Conservation (phyloP, 2,888 invertebrate species). For the Penaeus monodon region DNA sequence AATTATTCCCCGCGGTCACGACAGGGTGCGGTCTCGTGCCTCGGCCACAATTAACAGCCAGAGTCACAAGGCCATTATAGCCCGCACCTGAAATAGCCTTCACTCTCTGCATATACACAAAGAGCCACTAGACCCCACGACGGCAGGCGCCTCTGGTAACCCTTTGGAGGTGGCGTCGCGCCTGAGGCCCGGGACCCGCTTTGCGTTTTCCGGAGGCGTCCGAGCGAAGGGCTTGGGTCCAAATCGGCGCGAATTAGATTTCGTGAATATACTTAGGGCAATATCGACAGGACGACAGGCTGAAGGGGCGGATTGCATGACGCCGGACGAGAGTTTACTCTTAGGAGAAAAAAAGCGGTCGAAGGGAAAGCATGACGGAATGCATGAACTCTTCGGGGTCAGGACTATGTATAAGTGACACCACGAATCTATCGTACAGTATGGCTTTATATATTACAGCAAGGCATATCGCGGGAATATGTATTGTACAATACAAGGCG, state of each 20-base stretch:
- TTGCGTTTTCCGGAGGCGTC: background rate
- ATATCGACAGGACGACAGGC: too few species aligned
- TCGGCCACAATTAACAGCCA: slow-evolving; percentile 31
- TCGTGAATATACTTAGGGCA: too few species aligned
- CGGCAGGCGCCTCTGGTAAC: slow-evolving; percentile 28
- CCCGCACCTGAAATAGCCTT: slow-evolving; percentile 35
- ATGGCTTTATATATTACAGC: too few species aligned
- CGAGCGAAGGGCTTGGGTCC: background rate
- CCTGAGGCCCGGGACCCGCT: background rate
- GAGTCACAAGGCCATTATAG: slow-evolving; percentile 36
- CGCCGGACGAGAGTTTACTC: too few species aligned
- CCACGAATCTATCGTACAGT: too few species aligned
- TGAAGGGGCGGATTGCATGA: too few species aligned
- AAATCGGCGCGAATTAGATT: background rate
- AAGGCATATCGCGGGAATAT: too few species aligned
- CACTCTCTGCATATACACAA: slow-evolving; percentile 38
- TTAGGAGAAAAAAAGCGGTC: too few species aligned
- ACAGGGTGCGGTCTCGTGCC: slow-evolving; percentile 30
- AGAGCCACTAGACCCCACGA: slow-evolving; percentile 43
- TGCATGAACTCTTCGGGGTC: too few species aligned
- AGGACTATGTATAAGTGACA: too few species aligned
- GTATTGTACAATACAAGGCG: too few species aligned
- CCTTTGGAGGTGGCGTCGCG: slow-evolving; percentile 11
- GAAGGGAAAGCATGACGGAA: too few species aligned
- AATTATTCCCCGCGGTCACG: background rate